Percentiles rank a stretch among this genome's conserved stretches.
Conservation (phyloP, 1,140 invertebrate genomes). For the Calliopsis andreniformis region DNA sequence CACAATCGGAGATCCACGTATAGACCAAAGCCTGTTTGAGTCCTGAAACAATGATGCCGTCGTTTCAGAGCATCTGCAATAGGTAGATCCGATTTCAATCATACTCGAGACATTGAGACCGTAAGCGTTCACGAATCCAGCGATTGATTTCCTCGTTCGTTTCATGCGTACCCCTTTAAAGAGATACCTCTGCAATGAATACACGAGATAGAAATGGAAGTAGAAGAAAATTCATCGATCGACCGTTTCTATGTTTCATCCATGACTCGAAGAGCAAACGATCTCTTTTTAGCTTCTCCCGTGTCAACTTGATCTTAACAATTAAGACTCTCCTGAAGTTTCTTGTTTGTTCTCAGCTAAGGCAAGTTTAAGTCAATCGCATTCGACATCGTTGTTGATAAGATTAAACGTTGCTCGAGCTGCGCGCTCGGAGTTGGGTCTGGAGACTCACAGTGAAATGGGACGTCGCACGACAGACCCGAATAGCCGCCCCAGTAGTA, state of each 20-base stretch:
- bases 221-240: slow-evolving; percentile 42
- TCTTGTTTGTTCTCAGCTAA: too few species aligned
- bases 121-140: slow-evolving; percentile 19
- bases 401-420: too few species aligned
- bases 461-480: not conserved
- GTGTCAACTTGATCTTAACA: too few species aligned
- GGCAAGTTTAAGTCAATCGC: too few species aligned
- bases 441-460: not conserved
- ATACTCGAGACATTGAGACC: slow-evolving; percentile 44
- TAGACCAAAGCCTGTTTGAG: not conserved
- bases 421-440: too few species aligned
- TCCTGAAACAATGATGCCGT: slow-evolving; percentile 23
- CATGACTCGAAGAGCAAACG: slow-evolving; percentile 4
- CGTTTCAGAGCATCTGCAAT: slow-evolving; percentile 42
- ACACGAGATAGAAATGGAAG: too few species aligned
- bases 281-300: not conserved
- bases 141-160: slow-evolving; percentile 39
- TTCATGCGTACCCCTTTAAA: slow-evolving; percentile 54
- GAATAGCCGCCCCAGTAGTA: too few species aligned
- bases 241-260: not conserved
- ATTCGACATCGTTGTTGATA: too few species aligned
- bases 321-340: not conserved
- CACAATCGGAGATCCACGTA: slow-evolving; percentile 10
- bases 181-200: slow-evolving; percentile 6
- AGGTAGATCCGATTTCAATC: slow-evolving; percentile 55